Evolutionary conservation across 2,797 vertebrate species (phyloP).

Genomic region (Gila robusta): DNA sequence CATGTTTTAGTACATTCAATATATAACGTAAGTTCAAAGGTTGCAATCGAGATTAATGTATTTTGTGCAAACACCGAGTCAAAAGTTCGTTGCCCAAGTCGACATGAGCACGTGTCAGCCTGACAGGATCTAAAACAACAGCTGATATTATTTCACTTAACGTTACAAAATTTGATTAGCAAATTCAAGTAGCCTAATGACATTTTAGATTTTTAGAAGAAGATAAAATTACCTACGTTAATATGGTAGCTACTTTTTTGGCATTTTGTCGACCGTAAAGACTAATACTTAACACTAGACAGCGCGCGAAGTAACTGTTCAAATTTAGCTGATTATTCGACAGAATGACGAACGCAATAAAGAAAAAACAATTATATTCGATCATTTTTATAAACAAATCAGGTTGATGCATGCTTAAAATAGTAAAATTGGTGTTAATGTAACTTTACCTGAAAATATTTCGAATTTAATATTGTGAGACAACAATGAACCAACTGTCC

Average conservation of each 20-base stretch:
- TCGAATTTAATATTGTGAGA: neutral
- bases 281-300: neutral
- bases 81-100: neutral
- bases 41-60: neutral
- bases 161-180: too few species aligned
- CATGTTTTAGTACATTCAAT: neutral
- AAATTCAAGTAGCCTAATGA: neutral
- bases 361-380: neutral
- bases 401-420: neutral
- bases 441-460: slow-evolving; percentile 10
- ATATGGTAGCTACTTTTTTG: neutral
- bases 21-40: neutral
- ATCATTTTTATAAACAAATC: neutral
- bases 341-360: neutral
- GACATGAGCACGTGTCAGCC: neutral
- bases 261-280: neutral
- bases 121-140: neutral
- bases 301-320: neutral
- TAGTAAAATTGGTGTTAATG: neutral
- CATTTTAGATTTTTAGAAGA: too few species aligned
- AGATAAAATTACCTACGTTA: neutral
- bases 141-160: neutral
- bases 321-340: neutral
- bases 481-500: neutral
- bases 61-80: neutral